A percentile compares a stretch with the other conserved stretches of the same genome.
These are phyloP conservation scores for Ochropleura plecta DNA, from an alignment of 2,888 invertebrate species.

Conservation along the genomic window DNA sequence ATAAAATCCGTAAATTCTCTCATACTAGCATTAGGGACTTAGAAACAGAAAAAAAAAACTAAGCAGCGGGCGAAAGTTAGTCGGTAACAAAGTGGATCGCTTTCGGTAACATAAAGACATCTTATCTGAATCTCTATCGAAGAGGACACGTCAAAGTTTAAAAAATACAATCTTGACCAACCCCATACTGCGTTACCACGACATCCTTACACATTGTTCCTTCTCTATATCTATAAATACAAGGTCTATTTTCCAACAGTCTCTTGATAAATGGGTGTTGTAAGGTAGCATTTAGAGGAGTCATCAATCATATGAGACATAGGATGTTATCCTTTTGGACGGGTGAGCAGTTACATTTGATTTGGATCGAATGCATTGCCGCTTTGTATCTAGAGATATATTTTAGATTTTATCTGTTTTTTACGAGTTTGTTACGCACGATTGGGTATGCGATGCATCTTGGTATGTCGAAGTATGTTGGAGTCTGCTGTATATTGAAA, in stretches of 20 bases:
- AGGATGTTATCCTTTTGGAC: constrained; percentile 63
- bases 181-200: constrained; percentile 56
- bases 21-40: constrained; percentile 1
- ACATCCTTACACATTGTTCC: constrained; percentile 12
- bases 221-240: not conserved
- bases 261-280: constrained; percentile 21
- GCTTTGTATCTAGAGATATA: constrained; percentile 43
- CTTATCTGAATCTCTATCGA: constrained; percentile 74
- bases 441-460: constrained; percentile 31
- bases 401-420: constrained; percentile 52
- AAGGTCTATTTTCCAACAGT: constrained; percentile 41
- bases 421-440: constrained; percentile 57
- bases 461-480: constrained; percentile 29
- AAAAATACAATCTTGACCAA: constrained; percentile 69
- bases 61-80: constrained; percentile 31
- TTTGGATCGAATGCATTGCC: constrained; percentile 63
- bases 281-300: constrained; percentile 52
- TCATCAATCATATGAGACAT: constrained; percentile 78
- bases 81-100: constrained; percentile 52
- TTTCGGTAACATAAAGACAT: constrained; percentile 52
- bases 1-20: constrained; percentile 16
- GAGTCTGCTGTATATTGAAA: not conserved
- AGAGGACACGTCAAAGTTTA: constrained; percentile 71
- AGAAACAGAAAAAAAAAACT: constrained; percentile 19
- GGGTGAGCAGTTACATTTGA: constrained; percentile 59